phyloP scores from a whole-genome alignment of 2,113 vertebrate species.

The Grus americana region DNA sequence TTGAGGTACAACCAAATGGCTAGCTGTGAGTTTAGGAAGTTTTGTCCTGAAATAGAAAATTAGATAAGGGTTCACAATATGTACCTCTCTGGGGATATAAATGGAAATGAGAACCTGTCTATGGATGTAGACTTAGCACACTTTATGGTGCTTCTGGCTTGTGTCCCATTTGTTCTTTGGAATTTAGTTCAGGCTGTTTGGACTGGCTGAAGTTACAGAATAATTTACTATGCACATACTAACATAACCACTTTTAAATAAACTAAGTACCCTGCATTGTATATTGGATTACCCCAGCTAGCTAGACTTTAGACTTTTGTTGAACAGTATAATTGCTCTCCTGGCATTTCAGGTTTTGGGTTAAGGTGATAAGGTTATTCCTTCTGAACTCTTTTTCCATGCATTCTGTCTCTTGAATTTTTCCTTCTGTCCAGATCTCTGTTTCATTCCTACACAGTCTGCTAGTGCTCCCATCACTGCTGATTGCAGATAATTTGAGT shows the following conservation, averaged over 20 bases:
- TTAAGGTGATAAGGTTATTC: neutral
- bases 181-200: neutral
- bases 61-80: neutral
- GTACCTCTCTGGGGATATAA: neutral
- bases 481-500: neutral
- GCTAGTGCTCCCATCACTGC: neutral
- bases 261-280: neutral
- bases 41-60: neutral
- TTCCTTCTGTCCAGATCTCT: neutral
- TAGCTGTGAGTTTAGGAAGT: neutral
- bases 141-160: neutral
- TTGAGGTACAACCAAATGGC: neutral
- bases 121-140: neutral
- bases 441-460: neutral
- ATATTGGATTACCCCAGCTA: neutral
- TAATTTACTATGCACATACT: neutral
- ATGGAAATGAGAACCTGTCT: neutral
- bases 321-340: neutral
- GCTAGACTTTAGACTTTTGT: neutral
- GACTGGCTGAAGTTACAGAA: neutral
- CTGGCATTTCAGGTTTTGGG: neutral
- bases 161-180: neutral
- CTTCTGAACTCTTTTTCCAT: neutral
- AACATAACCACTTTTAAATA: neutral
- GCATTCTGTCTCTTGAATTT: neutral